These are phyloP conservation scores for Polydrusus cervinus DNA, from an alignment of 2,888 invertebrate species.

Conservation along the genomic window DNA sequence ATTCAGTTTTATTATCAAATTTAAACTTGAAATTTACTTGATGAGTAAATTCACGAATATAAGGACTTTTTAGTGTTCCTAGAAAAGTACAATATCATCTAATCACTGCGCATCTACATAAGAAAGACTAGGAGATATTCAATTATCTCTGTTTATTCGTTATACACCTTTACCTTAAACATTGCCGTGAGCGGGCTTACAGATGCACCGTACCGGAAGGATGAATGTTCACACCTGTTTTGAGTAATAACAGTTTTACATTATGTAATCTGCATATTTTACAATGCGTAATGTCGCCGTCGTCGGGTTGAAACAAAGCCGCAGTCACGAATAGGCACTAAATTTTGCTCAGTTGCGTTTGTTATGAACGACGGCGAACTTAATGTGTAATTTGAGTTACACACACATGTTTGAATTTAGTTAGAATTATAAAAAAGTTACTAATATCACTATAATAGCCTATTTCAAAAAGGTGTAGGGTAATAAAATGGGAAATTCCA, in stretches of 20 bases:
- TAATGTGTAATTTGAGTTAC: constrained; percentile 15
- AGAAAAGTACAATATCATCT: too few species aligned
- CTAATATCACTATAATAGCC: background rate
- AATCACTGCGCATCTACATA: background rate
- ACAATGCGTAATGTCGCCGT: constrained; percentile 25
- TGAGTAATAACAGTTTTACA: constrained; percentile 44
- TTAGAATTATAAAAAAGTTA: background rate
- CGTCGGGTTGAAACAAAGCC: constrained; percentile 22
- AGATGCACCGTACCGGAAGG: constrained; percentile 14
- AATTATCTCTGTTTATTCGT: constrained; percentile 4
- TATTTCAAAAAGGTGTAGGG: too few species aligned
- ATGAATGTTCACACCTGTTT: constrained; percentile 49
- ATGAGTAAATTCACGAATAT: too few species aligned
- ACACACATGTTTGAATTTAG: background rate
- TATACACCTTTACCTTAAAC: constrained; percentile 2
- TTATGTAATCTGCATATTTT: constrained; percentile 45
- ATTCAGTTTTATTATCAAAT: too few species aligned
- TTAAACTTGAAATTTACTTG: too few species aligned
- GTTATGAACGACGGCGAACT: constrained; percentile 20
- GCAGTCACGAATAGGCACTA: constrained; percentile 11
- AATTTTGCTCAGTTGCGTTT: constrained; percentile 19
- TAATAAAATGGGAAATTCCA: too few species aligned
- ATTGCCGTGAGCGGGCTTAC: constrained; percentile 9
- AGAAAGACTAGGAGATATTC: background rate
- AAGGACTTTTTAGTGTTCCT: too few species aligned